Percentiles rank a stretch among this genome's conserved stretches.
These are phyloP conservation scores for Elephantulus edwardii DNA, from an alignment of 2,113 vertebrate genomes.

Conservation along the genomic window DNA sequence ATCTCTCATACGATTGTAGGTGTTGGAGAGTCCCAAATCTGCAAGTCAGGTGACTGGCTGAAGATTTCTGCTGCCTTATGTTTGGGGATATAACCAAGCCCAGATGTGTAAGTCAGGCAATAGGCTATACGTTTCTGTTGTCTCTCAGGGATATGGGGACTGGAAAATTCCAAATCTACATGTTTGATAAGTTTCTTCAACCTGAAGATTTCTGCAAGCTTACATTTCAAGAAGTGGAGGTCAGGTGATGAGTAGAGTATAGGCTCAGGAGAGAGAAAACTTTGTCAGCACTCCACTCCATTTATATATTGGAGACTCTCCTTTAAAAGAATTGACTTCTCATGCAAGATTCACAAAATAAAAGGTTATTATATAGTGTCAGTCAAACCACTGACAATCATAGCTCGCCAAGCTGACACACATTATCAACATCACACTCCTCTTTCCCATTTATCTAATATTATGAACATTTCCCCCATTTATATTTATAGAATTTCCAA, in stretches of 20 bases:
- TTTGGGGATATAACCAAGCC: too few species aligned
- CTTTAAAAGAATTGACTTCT: neutral
- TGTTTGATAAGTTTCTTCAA: too few species aligned
- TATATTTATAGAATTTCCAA: neutral
- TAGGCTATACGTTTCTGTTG: too few species aligned
- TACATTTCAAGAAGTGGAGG: neutral
- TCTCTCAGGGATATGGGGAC: neutral
- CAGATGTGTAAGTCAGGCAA: too few species aligned
- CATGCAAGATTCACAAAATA: neutral
- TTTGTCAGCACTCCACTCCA: neutral
- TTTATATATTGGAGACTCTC: neutral
- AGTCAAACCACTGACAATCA: neutral
- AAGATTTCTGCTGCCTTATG: too few species aligned
- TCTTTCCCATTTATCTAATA: conserved; percentile 29
- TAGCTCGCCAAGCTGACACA: neutral
- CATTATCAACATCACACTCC: neutral
- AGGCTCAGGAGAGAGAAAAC: neutral
- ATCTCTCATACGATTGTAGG: neutral
- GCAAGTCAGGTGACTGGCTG: too few species aligned
- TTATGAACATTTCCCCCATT: neutral
- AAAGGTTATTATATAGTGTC: neutral
- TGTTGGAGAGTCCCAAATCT: too few species aligned
- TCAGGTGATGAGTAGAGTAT: neutral
- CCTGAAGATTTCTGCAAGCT: neutral
- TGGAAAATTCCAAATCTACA: neutral